Percentiles rank a stretch among this genome's conserved stretches.
phyloP scores from a whole-genome alignment of 2,888 invertebrate genomes.

The Heliconius ismenius region DNA sequence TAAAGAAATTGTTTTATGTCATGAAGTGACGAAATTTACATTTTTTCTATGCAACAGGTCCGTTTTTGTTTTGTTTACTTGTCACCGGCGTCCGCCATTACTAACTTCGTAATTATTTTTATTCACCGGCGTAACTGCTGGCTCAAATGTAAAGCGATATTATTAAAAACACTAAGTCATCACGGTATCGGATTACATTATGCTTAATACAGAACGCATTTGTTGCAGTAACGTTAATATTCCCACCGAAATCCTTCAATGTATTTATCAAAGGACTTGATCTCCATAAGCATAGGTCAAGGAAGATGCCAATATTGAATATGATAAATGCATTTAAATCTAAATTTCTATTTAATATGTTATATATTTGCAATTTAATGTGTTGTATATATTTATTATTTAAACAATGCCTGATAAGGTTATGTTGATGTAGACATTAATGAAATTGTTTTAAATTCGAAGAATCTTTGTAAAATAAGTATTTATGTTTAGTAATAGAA shows the following conservation, averaged over 20 bases:
- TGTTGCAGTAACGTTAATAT: conserved; percentile 20
- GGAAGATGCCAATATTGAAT: conserved; percentile 20
- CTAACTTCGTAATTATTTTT: conserved; percentile 65
- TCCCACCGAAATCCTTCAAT: conserved; percentile 21
- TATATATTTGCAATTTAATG: neutral
- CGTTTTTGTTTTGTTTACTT: conserved; percentile 83
- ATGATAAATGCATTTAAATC: conserved; percentile 4
- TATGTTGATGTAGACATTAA: neutral
- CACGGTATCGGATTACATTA: conserved; percentile 25
- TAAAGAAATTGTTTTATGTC: conserved; percentile 67
- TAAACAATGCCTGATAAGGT: conserved; percentile 2
- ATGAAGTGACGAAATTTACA: conserved; percentile 62
- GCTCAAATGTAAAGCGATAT: conserved; percentile 25
- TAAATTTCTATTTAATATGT: neutral
- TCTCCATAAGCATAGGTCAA: conserved; percentile 22
- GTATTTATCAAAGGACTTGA: conserved; percentile 34
- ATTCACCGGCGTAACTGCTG: conserved; percentile 70
- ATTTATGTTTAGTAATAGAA: neutral
- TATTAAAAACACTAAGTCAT: conserved; percentile 32
- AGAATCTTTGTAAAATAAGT: neutral
- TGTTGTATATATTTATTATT: conserved; percentile 1
- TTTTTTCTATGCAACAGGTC: conserved; percentile 82
- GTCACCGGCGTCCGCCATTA: conserved; percentile 84
- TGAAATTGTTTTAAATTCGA: neutral
- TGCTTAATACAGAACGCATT: conserved; percentile 25